Conservation (phyloP, 2,888 invertebrate species). For the Physocephala rufipes region DNA sequence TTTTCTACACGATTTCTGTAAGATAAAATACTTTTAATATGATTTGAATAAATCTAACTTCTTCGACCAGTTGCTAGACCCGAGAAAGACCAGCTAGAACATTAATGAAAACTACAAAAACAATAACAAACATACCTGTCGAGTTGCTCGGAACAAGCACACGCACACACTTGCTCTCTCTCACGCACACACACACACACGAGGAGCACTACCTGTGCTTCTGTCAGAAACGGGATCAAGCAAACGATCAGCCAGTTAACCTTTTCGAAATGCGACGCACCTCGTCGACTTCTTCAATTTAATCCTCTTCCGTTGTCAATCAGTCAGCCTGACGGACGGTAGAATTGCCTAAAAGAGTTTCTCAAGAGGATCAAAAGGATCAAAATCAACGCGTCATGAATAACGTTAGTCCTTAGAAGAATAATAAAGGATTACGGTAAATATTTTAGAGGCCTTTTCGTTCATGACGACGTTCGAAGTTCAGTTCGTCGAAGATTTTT, state of each 20-base stretch:
- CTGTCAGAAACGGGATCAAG: not conserved
- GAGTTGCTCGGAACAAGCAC: no score
- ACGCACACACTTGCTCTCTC: no score
- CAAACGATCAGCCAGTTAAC: not conserved
- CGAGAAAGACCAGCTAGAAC: constrained; percentile 39
- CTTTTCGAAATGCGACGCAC: constrained; percentile 15
- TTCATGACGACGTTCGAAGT: no score
- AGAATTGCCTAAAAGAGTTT: constrained; percentile 38
- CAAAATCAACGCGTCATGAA: not conserved
- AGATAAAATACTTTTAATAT: not conserved
- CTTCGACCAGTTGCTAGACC: constrained; percentile 32
- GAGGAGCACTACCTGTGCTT: constrained; percentile 19
- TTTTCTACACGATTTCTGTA: no score
- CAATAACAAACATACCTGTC: no score
- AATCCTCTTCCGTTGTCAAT: constrained; percentile 51
- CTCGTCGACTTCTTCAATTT: constrained; percentile 44
- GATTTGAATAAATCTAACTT: constrained; percentile 6
- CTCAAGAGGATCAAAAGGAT: constrained; percentile 42
- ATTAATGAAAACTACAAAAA: constrained; percentile 18
- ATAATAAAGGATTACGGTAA: constrained; percentile 44
- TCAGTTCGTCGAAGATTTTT: no score
- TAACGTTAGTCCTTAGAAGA: not conserved
- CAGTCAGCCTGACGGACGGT: constrained; percentile 47
- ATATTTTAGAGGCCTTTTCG: constrained; percentile 23
- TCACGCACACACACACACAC: not conserved